Conservation (phyloP, 2,888 invertebrate species). For the Caenorhabditis sp. region DNA sequence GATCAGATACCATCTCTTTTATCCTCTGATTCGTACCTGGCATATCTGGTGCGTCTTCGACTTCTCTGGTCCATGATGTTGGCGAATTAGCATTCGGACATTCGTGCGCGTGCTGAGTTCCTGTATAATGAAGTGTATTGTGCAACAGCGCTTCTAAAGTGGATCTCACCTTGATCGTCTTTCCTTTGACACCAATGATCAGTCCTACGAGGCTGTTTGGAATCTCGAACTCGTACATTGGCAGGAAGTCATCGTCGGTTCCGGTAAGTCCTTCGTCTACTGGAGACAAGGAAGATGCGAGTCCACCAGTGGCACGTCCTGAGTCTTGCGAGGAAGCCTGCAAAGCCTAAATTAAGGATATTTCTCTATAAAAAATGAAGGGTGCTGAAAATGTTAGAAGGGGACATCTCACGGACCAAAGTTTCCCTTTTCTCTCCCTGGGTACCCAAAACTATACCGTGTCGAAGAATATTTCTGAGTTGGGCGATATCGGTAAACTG, state of each 20-base stretch:
- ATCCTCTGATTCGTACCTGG: constrained; percentile 62
- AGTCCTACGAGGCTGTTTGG: constrained; percentile 79
- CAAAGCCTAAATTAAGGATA: constrained; percentile 18
- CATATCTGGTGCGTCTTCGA: constrained; percentile 78
- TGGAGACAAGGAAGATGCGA: constrained; percentile 67
- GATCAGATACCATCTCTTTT: not conserved
- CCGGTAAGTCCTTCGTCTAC: constrained; percentile 58
- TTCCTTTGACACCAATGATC: constrained; percentile 78
- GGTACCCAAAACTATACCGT: constrained; percentile 37
- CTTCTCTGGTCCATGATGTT: constrained; percentile 75
- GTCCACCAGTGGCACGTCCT: constrained; percentile 77
- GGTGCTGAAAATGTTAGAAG: too few relatives aligned
- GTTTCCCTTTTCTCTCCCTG: not conserved
- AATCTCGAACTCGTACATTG: constrained; percentile 79
- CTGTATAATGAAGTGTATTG: constrained; percentile 51
- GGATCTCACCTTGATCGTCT: constrained; percentile 80
- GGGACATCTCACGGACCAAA: too few relatives aligned
- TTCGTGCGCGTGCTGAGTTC: constrained; percentile 76
- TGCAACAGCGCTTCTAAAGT: not conserved
- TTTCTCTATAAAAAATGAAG: not conserved
- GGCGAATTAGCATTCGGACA: constrained; percentile 77
- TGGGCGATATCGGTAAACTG: constrained; percentile 31
- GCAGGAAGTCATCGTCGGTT: constrained; percentile 57
- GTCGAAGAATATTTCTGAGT: constrained; percentile 42
- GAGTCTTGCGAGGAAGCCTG: constrained; percentile 76